Evolutionary conservation across 2,113 vertebrate species (phyloP).

Genomic region (Parus major): DNA sequence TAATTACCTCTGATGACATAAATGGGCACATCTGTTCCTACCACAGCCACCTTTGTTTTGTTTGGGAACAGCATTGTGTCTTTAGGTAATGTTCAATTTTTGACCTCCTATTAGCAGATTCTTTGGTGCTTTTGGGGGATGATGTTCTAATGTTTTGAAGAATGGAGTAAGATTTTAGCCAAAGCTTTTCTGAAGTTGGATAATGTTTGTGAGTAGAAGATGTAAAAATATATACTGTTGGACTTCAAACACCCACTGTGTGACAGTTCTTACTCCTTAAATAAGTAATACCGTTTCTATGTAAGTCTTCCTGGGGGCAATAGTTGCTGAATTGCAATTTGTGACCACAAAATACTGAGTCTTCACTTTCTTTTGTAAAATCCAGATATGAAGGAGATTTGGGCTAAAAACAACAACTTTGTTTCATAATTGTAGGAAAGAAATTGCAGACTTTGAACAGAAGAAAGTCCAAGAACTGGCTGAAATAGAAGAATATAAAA

Average conservation of each 20-base stretch:
- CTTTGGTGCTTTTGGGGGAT: background rate
- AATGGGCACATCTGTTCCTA: background rate
- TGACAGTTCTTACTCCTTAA: background rate
- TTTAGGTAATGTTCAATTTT: background rate
- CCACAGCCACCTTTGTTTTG: background rate
- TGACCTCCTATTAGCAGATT: background rate
- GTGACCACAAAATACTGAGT: background rate
- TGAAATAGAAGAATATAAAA: conserved; percentile 88
- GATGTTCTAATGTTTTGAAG: background rate
- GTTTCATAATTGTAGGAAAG: conserved; percentile 79
- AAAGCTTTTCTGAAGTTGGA: background rate
- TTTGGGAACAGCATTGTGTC: background rate
- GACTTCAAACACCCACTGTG: background rate
- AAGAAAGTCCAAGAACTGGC: conserved; percentile 82
- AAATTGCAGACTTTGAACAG: conserved; percentile 85
- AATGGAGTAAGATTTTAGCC: background rate
- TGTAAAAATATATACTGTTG: background rate
- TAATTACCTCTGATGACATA: background rate
- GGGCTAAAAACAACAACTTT: background rate
- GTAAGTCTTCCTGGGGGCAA: background rate
- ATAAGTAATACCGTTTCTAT: background rate
- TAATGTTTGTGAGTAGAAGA: background rate
- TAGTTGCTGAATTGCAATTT: background rate
- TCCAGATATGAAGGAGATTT: background rate
- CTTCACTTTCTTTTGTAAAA: background rate